Percentiles rank a stretch among this genome's conserved stretches.
Conservation (phyloP, 2,113 vertebrate species). For the Corythornis vintsioides region DNA sequence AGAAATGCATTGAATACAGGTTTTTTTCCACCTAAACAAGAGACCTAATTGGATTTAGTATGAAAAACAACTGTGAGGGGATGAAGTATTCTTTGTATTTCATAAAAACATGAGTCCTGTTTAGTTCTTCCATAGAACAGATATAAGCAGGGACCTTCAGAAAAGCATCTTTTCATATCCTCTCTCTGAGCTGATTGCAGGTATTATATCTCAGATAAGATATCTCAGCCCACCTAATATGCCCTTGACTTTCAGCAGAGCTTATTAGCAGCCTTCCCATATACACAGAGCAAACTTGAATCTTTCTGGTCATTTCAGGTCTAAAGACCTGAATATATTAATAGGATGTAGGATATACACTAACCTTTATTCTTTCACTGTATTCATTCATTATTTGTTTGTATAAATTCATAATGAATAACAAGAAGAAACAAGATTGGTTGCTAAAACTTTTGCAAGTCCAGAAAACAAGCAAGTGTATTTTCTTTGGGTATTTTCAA, state of each 20-base stretch:
- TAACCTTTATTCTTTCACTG: not conserved
- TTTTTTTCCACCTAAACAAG: not conserved
- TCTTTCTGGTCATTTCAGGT: not conserved
- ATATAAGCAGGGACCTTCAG: not conserved
- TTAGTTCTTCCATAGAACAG: not conserved
- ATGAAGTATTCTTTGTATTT: not conserved
- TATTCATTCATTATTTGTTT: not conserved
- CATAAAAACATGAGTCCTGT: not conserved
- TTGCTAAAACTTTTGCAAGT: not conserved
- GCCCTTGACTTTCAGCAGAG: not conserved
- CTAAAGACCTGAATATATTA: not conserved
- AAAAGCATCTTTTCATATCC: not conserved
- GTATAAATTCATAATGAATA: not conserved
- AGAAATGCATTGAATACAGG: not conserved
- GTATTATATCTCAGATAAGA: not conserved
- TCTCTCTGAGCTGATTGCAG: accelerated
- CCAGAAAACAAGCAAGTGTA: not conserved
- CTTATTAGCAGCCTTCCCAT: not conserved
- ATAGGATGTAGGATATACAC: not conserved
- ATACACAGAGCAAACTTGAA: not conserved
- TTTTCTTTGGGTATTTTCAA: constrained; percentile 13
- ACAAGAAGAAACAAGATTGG: not conserved
- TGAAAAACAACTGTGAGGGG: not conserved
- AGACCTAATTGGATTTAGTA: not conserved
- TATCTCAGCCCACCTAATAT: not conserved